Base-by-base conservation (phyloP, 2,113 vertebrate species). In the Alaudala cheleensis region DNA sequence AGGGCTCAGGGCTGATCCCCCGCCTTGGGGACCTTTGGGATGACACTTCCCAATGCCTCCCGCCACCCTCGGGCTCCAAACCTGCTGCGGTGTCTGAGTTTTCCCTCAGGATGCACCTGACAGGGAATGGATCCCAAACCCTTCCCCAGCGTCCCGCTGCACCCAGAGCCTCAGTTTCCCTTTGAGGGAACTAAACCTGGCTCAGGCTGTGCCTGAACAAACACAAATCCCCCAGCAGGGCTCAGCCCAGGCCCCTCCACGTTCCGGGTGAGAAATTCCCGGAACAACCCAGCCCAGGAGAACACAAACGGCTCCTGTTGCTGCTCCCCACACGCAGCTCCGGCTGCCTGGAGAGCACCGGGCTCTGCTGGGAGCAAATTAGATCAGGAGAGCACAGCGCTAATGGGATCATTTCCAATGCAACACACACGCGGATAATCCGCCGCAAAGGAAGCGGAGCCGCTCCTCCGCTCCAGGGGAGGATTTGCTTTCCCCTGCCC, bases 301-400 rank as follows among this genome's bases (percentile, higher is more conserved):
- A 14, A 15, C 70, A 51, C 80, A 49, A 34, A 18, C 20, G 34
- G 86, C 81, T 84, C 89, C 91, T 20, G 72, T 28, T 17, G 90
- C 78, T 77, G 67, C 1, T 87, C 54, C 62, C 73, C 1, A 0
- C 62, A 18, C 11, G 5, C 0, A 16, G 10, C 62, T 72, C 42
- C 61, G 21, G 78, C 72, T 2, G 5, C 87, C 72, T 0, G 2
- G 61, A 66, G 74, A 91, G 78, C 70, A 5, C 39, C n/a, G 1
- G 92, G 92, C 94, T 84, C 86, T 45, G 77, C 49, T 33, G 90
- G 90, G 11, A 81, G 76, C 93, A 89, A 92, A 97, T 91, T 40
- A 88, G 93, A 87, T 87, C 83, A 91, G 54, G 84, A 60, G 78
- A 87, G 77, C 66, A 3, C 6, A 25, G 81, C 9, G 4, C 86